phyloP scores from a whole-genome alignment of 2,113 vertebrate genomes.

The Pomatorhinus ruficollis region DNA sequence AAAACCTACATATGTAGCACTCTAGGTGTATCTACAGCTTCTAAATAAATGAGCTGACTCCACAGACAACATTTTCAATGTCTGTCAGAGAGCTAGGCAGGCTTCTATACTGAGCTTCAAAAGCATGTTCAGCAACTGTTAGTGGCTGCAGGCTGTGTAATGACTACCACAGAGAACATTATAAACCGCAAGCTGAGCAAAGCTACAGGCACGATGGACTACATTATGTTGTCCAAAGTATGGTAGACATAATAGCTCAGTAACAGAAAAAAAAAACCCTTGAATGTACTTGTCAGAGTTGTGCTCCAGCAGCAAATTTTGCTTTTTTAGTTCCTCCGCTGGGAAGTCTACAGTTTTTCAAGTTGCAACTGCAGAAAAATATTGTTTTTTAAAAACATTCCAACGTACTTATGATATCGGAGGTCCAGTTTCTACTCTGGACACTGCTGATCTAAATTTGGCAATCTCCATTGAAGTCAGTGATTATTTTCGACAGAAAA shows the following conservation, averaged over 20 bases:
- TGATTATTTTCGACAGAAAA: not conserved
- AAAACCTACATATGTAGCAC: not conserved
- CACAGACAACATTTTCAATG: not conserved
- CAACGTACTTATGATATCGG: not conserved
- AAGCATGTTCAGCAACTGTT: slow-evolving; percentile 12
- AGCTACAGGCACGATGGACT: not conserved
- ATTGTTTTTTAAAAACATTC: not conserved
- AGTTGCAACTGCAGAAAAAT: not conserved
- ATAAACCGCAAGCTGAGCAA: not conserved
- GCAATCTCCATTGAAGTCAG: not conserved
- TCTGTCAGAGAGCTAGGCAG: not conserved
- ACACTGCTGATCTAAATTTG: not conserved
- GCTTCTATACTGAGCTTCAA: not conserved
- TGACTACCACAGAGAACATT: not conserved
- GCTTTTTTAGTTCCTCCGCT: not conserved
- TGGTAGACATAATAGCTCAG: not conserved
- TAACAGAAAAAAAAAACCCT: not conserved
- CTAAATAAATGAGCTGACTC: not conserved
- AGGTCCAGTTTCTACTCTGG: not conserved
- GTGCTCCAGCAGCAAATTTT: not conserved
- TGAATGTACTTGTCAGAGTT: not conserved
- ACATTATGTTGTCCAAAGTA: not conserved
- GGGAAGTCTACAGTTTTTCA: not conserved
- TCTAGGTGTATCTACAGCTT: not conserved
- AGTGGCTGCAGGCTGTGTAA: slow-evolving; percentile 7